Conservation (phyloP, 2,888 invertebrate genomes). For the Mimas tiliae region DNA sequence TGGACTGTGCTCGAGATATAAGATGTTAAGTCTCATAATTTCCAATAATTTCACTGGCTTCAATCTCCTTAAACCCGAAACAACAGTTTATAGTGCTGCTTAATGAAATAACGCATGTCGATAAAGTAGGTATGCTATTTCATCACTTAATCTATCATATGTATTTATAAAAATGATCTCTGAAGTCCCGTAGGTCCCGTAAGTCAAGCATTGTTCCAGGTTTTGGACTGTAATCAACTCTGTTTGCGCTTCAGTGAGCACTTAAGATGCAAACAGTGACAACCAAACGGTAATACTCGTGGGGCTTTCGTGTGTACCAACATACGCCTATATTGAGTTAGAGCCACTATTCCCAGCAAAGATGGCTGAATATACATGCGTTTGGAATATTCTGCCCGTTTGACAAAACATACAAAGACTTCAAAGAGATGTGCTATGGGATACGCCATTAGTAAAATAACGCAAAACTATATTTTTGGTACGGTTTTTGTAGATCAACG, state of each 20-base stretch:
- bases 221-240: conserved; percentile 25
- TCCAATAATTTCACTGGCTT: too few species aligned
- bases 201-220: not conserved
- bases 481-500: not conserved
- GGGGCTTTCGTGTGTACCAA: conserved; percentile 53
- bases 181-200: not conserved
- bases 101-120: too few species aligned
- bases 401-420: conserved; percentile 47
- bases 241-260: conserved; percentile 43
- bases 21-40: too few species aligned
- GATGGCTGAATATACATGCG: conserved; percentile 43
- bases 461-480: not conserved
- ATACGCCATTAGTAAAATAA: conserved; percentile 35
- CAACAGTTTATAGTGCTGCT: too few species aligned
- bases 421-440: conserved; percentile 39
- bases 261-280: conserved; percentile 76
- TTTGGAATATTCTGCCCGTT: conserved; percentile 44
- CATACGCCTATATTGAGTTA: conserved; percentile 63
- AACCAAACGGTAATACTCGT: conserved; percentile 59
- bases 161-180: not conserved
- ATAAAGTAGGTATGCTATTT: too few species aligned
- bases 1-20: too few species aligned
- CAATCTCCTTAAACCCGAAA: too few species aligned
- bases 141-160: too few species aligned
- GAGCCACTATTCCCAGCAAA: conserved; percentile 49